These are phyloP conservation scores for Lasaia peninsularis DNA, from an alignment of 1,140 invertebrate species.

Conservation along the genomic window DNA sequence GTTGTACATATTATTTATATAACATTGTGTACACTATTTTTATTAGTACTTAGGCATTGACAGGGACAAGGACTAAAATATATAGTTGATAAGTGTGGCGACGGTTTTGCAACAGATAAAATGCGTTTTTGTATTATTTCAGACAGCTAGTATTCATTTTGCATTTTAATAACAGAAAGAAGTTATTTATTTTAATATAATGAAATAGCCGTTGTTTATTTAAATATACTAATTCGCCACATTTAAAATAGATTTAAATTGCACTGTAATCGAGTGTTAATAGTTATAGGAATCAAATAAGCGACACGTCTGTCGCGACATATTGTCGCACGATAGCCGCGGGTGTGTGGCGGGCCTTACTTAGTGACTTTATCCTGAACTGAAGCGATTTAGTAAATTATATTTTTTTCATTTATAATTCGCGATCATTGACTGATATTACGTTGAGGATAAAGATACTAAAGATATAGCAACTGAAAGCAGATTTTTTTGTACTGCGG, in stretches of 20 bases:
- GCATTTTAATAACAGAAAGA: constrained; percentile 5
- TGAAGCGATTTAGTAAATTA: constrained; percentile 50
- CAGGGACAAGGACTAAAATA: constrained; percentile 20
- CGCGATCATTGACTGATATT: constrained; percentile 47
- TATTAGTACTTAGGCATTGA: constrained; percentile 23
- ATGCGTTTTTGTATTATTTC: constrained; percentile 8
- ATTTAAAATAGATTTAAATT: constrained; percentile 12
- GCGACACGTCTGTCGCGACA: constrained; percentile 22
- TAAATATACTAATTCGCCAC: constrained; percentile 7
- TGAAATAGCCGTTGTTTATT: constrained; percentile 5
- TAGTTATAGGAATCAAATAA: constrained; percentile 20
- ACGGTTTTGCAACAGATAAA: constrained; percentile 1
- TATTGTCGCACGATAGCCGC: not conserved
- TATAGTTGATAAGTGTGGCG: constrained; percentile 17
- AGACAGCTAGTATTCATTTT: constrained; percentile 1
- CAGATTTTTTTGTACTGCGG: constrained; percentile 64
- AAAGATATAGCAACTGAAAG: constrained; percentile 54
- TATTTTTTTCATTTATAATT: constrained; percentile 65
- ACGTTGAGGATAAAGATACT: constrained; percentile 40
- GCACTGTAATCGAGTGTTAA: constrained; percentile 15
- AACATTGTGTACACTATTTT: constrained; percentile 25
- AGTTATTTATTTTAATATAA: not conserved
- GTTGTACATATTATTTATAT: constrained; percentile 26
- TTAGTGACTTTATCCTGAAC: constrained; percentile 43
- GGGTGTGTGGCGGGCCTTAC: constrained; percentile 36